phyloP scores from a whole-genome alignment of 2,797 vertebrate species.

The Ara ararauna region DNA sequence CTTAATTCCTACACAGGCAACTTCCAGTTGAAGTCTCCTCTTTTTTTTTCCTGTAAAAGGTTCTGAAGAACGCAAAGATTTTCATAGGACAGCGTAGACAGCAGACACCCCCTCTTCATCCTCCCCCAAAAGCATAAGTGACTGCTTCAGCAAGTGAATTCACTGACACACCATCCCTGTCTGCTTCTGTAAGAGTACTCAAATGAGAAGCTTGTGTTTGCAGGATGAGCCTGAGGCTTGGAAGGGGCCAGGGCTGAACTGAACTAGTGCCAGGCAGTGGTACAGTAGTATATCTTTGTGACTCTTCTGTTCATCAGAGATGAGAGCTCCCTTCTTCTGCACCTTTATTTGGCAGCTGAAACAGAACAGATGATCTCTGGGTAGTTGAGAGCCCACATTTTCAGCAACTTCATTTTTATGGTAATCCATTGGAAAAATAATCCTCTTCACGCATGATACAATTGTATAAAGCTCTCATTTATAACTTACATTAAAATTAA shows the following conservation, averaged over 20 bases:
- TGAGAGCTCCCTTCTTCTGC: background rate
- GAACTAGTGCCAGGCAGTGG: background rate
- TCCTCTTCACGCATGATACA: conserved; percentile 65
- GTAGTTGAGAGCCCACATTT: conserved; percentile 27
- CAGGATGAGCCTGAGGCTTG: background rate
- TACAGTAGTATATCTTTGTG: background rate
- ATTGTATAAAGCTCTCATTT: conserved; percentile 65
- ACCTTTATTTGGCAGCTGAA: background rate
- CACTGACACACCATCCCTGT: fast-evolving
- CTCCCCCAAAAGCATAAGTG: too few relatives aligned
- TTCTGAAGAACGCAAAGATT: background rate
- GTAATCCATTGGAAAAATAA: conserved; percentile 69
- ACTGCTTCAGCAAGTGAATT: background rate
- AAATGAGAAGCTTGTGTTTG: fast-evolving
- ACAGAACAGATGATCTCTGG: conserved; percentile 16
- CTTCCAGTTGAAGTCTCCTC: background rate
- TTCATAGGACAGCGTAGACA: background rate
- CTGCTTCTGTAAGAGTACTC: background rate
- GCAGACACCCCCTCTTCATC: fast-evolving
- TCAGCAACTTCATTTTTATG: conserved; percentile 68
- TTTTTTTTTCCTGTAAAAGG: background rate
- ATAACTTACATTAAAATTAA: conserved; percentile 67
- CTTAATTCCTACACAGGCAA: background rate
- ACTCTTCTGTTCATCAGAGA: background rate
- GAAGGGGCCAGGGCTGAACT: background rate